Evolutionary conservation across 2,888 invertebrate species (phyloP).

Genomic region (Microchrysa polita): DNA sequence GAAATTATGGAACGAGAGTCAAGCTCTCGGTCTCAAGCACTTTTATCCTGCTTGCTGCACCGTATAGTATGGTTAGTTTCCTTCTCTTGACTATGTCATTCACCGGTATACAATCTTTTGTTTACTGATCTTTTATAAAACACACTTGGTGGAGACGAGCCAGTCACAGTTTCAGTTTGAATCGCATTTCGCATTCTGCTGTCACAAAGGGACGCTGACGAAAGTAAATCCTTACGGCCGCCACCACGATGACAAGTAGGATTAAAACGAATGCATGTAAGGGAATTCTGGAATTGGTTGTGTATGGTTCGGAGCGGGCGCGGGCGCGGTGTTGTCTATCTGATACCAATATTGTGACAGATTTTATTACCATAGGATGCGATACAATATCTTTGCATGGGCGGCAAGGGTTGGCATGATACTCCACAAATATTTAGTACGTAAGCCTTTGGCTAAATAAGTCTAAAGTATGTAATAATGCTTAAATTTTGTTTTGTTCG

Average conservation of each 20-base stretch:
- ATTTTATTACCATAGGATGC: constrained; percentile 32
- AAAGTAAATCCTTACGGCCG: constrained; percentile 32
- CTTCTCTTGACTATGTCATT: constrained; percentile 39
- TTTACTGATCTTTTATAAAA: constrained; percentile 40
- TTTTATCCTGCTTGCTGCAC: constrained; percentile 33
- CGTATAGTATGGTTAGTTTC: constrained; percentile 43
- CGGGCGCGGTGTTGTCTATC: constrained; percentile 26
- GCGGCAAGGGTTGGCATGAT: not conserved
- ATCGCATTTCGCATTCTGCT: constrained; percentile 13
- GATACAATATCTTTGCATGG: not conserved
- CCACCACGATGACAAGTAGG: constrained; percentile 5
- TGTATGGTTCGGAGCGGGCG: too few relatives aligned
- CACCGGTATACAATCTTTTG: constrained; percentile 43
- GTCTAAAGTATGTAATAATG: too few relatives aligned
- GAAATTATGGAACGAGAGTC: constrained; percentile 32
- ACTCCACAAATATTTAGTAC: too few relatives aligned
- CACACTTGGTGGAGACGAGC: constrained; percentile 23
- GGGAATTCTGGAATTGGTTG: constrained; percentile 15
- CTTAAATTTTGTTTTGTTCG: too few relatives aligned
- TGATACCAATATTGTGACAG: constrained; percentile 12
- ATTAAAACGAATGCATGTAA: constrained; percentile 28
- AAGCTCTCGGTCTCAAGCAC: constrained; percentile 41
- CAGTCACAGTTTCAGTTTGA: constrained; percentile 32
- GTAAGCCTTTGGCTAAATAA: too few relatives aligned
- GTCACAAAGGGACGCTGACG: constrained; percentile 28